Evolutionary conservation across 2,113 vertebrate genomes (phyloP).

Genomic region (Bagarius yarrelli): DNA sequence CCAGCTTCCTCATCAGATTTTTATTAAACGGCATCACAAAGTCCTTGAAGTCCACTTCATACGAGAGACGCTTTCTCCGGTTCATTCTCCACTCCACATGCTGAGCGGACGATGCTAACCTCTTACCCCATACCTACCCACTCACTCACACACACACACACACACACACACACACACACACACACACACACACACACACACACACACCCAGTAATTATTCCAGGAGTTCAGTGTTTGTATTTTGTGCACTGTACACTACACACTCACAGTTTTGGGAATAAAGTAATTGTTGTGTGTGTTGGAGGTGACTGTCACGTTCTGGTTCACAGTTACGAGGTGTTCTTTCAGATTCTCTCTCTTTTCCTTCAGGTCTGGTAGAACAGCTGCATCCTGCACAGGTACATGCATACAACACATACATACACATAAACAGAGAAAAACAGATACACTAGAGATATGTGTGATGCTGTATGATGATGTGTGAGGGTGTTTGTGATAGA

Average conservation of each 20-base stretch:
- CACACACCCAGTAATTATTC: too few species aligned
- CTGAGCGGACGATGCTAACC: background rate
- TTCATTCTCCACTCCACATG: conserved; percentile 21
- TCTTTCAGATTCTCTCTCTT: conserved; percentile 32
- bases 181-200: background rate
- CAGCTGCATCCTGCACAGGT: background rate
- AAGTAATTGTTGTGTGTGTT: conserved; percentile 53
- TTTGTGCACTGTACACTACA: conserved; percentile 31
- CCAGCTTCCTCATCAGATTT: conserved; percentile 32
- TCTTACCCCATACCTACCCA: conserved; percentile 41
- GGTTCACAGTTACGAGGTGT: conserved; percentile 31
- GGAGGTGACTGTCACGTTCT: background rate
- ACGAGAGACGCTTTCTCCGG: conserved; percentile 21
- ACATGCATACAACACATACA: background rate
- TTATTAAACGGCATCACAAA: conserved; percentile 40
- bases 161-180: conserved; percentile 3
- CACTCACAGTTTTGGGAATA: conserved; percentile 69
- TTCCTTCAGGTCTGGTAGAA: background rate
- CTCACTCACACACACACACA: conserved; percentile 40
- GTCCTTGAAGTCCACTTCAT: conserved; percentile 38
- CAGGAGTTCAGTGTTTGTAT: conserved; percentile 65
- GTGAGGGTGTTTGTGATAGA: too few species aligned
- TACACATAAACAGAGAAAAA: background rate
- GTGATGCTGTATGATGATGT: too few species aligned
- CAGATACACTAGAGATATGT: background rate